A percentile compares a stretch with the other conserved stretches of the same genome.
Conservation (phyloP, 2,797 vertebrate genomes). For the Silurus lanzhouensis region DNA sequence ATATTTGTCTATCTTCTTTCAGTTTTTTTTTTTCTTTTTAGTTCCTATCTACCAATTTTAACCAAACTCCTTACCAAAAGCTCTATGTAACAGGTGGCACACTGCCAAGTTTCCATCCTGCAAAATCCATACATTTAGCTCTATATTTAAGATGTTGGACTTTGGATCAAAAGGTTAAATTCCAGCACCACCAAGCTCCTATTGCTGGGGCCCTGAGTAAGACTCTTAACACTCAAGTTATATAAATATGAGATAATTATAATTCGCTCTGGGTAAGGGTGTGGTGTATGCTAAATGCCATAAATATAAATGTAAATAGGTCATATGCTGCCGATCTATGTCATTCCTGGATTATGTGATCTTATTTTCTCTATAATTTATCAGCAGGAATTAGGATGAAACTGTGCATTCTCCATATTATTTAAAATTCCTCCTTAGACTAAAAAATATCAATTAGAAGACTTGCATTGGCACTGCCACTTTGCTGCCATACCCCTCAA, state of each 20-base stretch:
- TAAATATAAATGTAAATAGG: not conserved
- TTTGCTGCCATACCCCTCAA: constrained; percentile 41
- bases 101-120: constrained; percentile 19
- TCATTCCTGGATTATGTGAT: constrained; percentile 23
- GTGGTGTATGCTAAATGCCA: no score
- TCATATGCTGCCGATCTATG: constrained; percentile 30
- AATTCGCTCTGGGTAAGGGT: no score
- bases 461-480: constrained; percentile 28
- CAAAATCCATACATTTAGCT: not conserved
- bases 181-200: no score
- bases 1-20: not conserved
- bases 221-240: no score
- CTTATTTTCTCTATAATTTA: constrained; percentile 4
- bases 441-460: constrained; percentile 52
- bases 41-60: constrained; percentile 41
- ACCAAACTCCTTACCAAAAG: not conserved
- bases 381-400: constrained; percentile 36
- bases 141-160: no score
- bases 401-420: constrained; percentile 46
- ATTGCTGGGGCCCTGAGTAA: no score
- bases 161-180: no score
- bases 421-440: constrained; percentile 48
- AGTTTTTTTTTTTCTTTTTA: not conserved
- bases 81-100: constrained; percentile 10
- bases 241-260: no score